These are phyloP conservation scores for Protophormia terraenovae DNA, from an alignment of 2,888 invertebrate species.

Conservation along the genomic window DNA sequence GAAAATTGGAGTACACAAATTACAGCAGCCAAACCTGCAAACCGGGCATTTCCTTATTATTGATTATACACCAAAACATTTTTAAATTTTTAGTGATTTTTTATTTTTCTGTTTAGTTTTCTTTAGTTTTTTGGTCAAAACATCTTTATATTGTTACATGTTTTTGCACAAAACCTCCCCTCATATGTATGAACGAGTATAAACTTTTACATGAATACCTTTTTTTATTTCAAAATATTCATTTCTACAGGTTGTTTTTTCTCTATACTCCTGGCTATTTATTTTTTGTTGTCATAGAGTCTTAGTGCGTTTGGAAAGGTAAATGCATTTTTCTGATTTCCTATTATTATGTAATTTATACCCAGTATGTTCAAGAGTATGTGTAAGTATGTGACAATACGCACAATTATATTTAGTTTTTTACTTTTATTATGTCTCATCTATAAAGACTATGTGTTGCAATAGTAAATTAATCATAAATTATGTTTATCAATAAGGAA, in stretches of 20 bases:
- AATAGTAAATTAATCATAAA: slow-evolving; percentile 50
- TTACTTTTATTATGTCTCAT: slow-evolving; percentile 16
- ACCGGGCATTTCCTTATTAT: slow-evolving; percentile 61
- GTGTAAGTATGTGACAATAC: slow-evolving; percentile 40
- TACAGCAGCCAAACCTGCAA: slow-evolving; percentile 32
- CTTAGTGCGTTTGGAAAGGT: slow-evolving; percentile 29
- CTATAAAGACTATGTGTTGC: background rate
- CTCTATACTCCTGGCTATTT: background rate
- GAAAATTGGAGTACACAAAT: slow-evolving; percentile 53
- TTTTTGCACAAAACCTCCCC: background rate
- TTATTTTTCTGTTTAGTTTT: background rate
- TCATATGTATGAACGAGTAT: background rate
- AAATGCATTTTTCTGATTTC: slow-evolving; percentile 46
- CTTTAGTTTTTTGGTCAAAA: slow-evolving; percentile 31
- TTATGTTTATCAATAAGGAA: slow-evolving; percentile 49
- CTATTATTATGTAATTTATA: slow-evolving; percentile 65
- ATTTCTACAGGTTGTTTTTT: slow-evolving; percentile 21
- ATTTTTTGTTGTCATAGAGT: background rate
- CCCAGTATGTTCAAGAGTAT: background rate
- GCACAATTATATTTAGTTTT: background rate
- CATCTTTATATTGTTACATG: slow-evolving; percentile 24
- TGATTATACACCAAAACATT: slow-evolving; percentile 39
- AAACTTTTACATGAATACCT: background rate
- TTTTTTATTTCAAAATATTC: slow-evolving; percentile 12
- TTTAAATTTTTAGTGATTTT: background rate